Evolutionary conservation across 2,113 vertebrate species (phyloP), one percentile per base, ranked within the genome.

Genomic region (Oxygymnocypris stewartii): DNA sequence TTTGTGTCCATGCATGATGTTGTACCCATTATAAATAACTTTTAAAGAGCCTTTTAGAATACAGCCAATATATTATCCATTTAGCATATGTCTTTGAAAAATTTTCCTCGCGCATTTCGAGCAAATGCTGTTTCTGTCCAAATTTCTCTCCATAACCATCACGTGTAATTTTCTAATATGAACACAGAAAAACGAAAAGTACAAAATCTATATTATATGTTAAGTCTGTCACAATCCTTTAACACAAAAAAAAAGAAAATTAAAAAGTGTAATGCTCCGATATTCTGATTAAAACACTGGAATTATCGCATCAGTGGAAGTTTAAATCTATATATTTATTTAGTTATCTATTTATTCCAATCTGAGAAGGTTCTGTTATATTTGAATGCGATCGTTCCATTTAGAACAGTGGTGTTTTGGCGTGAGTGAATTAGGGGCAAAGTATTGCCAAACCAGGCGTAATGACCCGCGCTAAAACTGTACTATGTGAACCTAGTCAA

Each of bases 381-480:
- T 71, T 37, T 14, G 14, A 28, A 49, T 25, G 44, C 2, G 25
- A 16, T 35, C 23, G 28, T n/a, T 65, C 7, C 61, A 28, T 44
- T 67, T 31, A 20, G n/a, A 7, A 82, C 28, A 67, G 31, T 42
- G 12, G 25, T 59, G 69, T 47, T 81, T 49, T 78, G 61, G 82
- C 73, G 88, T 84, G 85, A 87, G 76, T 82, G 91, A 94, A 94
- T 93, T 91, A 86, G 88, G 89, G 90, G 81, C 92, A 93, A 85
- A 61, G 91, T 69, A 86, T 91, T 92, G 90, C 20, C 37, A 88
- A 88, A 86, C 88, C 88, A 90, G 88, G 91, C 90, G 89, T 82
- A 18, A 87, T 47, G 37, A 80, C 28, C 67, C 69, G 78, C 57
- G 23, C 54, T n/a, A 31, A 31, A n/a, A n/a, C 78, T 61, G 20